These are phyloP conservation scores for Temnothorax ravouxi DNA, from an alignment of 2,888 invertebrate genomes.

Conservation along the genomic window DNA sequence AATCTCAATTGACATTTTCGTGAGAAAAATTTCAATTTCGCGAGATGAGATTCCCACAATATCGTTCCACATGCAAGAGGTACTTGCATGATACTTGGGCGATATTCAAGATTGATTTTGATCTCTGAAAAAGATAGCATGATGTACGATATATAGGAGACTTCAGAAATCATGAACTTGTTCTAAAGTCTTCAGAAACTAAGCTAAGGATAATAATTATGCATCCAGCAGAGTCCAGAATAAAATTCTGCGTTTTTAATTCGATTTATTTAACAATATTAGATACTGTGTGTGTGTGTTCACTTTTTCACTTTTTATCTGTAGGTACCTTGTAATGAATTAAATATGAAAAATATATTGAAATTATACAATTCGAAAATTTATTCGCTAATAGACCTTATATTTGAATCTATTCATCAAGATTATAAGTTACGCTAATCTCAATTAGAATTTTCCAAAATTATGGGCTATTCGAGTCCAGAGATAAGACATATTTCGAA, in stretches of 20 bases:
- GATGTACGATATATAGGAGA: background rate
- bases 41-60: conserved; percentile 40
- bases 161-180: background rate
- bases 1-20: conserved; percentile 38
- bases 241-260: background rate
- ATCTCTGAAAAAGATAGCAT: background rate
- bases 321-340: too few species aligned
- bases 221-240: background rate
- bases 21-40: conserved; percentile 58
- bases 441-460: too few species aligned
- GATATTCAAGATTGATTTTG: conserved; percentile 15
- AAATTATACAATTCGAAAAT: too few species aligned
- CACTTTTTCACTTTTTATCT: background rate
- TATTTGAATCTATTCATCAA: too few species aligned
- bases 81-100: too few species aligned
- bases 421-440: too few species aligned
- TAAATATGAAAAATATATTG: too few species aligned
- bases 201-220: background rate
- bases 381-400: too few species aligned
- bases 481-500: too few species aligned
- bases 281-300: too few species aligned
- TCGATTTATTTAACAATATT: background rate
- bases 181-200: background rate
- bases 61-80: conserved; percentile 18
- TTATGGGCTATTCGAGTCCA: too few species aligned